Conservation (phyloP, 2,797 vertebrate species). For the Hippoglossus hippoglossus region DNA sequence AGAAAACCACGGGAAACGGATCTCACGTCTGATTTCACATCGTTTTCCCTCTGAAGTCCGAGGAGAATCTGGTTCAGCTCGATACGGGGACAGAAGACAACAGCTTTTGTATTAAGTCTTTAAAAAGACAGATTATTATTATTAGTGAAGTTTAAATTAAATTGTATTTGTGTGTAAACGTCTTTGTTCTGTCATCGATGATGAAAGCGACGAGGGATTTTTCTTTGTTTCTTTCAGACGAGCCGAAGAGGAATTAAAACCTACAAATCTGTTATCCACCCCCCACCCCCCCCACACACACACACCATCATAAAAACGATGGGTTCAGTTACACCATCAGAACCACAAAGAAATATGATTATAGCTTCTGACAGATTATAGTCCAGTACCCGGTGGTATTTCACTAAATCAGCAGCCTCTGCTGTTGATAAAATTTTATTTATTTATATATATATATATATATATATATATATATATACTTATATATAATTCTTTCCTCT, state of each 20-base stretch:
- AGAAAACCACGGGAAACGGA: neutral
- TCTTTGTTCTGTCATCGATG: neutral
- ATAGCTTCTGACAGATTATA: constrained; percentile 89
- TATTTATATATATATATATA: constrained; percentile 61
- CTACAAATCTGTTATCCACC: neutral
- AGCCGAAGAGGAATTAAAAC: neutral
- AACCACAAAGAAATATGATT: constrained; percentile 88
- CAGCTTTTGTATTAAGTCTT: no score
- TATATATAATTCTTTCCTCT: constrained; percentile 87
- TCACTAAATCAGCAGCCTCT: constrained; percentile 89
- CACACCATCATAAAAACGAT: constrained; percentile 20
- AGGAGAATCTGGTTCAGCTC: no score
- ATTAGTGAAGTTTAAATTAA: no score
- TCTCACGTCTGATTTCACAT: no score
- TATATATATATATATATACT: constrained; percentile 65
- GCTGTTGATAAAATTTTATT: constrained; percentile 64
- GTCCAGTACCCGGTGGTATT: constrained; percentile 93
- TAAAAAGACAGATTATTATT: no score
- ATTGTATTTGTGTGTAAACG: no score
- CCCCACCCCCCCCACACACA: neutral
- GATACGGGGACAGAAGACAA: no score
- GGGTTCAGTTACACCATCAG: constrained; percentile 85
- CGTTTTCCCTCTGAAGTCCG: no score
- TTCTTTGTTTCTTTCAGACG: neutral
- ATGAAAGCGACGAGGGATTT: constrained; percentile 11